Conservation (phyloP, 2,797 vertebrate species). For the Myotis daubentonii region DNA sequence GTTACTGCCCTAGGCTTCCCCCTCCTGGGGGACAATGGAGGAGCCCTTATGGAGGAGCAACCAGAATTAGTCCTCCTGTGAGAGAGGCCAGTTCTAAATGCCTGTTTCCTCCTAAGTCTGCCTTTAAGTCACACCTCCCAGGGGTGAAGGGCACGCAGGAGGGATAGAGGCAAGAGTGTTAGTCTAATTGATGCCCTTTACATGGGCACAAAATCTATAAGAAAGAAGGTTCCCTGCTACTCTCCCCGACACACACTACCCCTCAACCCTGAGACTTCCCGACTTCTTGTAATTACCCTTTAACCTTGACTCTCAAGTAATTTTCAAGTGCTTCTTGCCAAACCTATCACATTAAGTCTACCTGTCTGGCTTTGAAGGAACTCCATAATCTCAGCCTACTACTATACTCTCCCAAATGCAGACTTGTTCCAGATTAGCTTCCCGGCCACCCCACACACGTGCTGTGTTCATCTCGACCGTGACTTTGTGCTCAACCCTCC, state of each 20-base stretch:
- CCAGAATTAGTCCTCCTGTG: not conserved
- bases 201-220: not conserved
- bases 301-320: not conserved
- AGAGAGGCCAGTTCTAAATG: not conserved
- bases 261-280: not conserved
- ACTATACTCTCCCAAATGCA: not conserved
- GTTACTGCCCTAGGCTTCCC: not conserved
- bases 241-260: not conserved
- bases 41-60: not conserved
- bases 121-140: not conserved
- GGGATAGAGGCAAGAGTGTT: not conserved
- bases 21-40: not conserved
- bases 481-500: not conserved
- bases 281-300: not conserved
- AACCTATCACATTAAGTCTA: not conserved
- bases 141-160: not conserved
- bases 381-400: not conserved
- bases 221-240: not conserved
- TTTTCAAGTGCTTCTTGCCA: constrained; percentile 22
- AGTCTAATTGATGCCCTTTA: not conserved
- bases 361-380: not conserved
- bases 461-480: not conserved
- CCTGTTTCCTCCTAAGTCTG: not conserved
- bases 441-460: fast-evolving
- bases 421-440: not conserved